Evolutionary conservation across 2,797 vertebrate species (phyloP), one percentile per base, ranked within the genome.

Genomic region (Dromococcyx pavoninus): DNA sequence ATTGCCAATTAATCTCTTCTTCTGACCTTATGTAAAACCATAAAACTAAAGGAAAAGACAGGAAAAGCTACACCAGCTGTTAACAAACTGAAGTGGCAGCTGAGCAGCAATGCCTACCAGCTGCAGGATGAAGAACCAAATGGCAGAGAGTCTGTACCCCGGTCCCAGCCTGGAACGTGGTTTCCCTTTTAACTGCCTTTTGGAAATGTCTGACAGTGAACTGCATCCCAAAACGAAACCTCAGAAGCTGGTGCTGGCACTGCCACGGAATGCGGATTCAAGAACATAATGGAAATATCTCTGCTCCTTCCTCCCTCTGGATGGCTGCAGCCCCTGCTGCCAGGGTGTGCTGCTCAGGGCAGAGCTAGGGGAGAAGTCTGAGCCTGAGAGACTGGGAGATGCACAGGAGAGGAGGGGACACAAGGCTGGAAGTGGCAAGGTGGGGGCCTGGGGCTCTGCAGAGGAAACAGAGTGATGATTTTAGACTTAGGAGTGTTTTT

Each of bases 271-370:
- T 16, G 1, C 14, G 22, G 73, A 17, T 57, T 73, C 37, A 56
- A 70, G 44, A 82, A 65, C 14, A 46, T 9, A n/a, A 11, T 3
- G 11, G 43, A 33, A 62, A 41, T 24, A 5, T 21, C 32, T 76
- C 51, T 73, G 39, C 60, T 65, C 41, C 46, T 70, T 2, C 1
- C 30, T 79, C 33, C 35, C 39, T 58, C 43, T 24, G 54, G 28
- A 13, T 0, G 1, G 43, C 33, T 5, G 4, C 35, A 41, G 58
- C 19, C 22, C 57, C 33, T n/a, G 51, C n/a, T 1, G 3, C 57
- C 44, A 9, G 24, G 17, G 50, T 39, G 5, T 7, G 3, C 30
- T 25, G 39, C 8, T n/a, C 14, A n/a, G 22, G 24, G 22, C 25
- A 27, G 58, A 39, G 44, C 41, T n/a, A 15, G 6, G 6, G 7